Conservation (phyloP, 2,113 vertebrate genomes). For the Dipodomys ordii region DNA sequence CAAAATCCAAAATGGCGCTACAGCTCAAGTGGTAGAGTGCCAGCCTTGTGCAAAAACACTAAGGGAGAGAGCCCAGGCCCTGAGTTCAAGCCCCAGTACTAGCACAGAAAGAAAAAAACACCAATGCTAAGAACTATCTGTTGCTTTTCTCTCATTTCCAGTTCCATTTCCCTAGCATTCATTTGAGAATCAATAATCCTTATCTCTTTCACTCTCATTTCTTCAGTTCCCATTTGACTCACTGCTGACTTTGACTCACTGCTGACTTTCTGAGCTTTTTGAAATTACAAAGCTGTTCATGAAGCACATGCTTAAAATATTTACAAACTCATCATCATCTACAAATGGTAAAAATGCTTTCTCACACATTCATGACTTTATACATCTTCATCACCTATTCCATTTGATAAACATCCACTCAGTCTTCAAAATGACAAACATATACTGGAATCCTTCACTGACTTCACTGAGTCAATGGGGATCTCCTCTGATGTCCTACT, state of each 20-base stretch:
- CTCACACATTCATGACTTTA: not conserved
- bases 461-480: not conserved
- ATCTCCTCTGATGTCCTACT: not conserved
- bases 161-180: not conserved
- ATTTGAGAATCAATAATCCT: not conserved
- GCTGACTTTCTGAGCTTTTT: not conserved
- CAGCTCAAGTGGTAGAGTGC: too few relatives aligned
- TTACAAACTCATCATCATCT: not conserved
- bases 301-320: constrained; percentile 21
- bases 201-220: not conserved
- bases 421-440: not conserved
- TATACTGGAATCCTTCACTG: not conserved
- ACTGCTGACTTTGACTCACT: not conserved
- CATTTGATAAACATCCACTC: not conserved
- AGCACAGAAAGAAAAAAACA: too few relatives aligned
- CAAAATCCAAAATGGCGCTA: too few relatives aligned
- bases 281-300: constrained; percentile 21
- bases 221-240: not conserved
- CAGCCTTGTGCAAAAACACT: too few relatives aligned
- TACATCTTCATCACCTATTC: not conserved
- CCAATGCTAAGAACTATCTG: not conserved
- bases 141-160: not conserved
- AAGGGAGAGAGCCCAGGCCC: too few relatives aligned
- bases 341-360: not conserved
- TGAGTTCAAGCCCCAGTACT: too few relatives aligned